A percentile compares a stretch with the other conserved stretches of the same genome.
Evolutionary conservation across 1,140 invertebrate species (phyloP).

Genomic region (Panagrolaimus sp.): DNA sequence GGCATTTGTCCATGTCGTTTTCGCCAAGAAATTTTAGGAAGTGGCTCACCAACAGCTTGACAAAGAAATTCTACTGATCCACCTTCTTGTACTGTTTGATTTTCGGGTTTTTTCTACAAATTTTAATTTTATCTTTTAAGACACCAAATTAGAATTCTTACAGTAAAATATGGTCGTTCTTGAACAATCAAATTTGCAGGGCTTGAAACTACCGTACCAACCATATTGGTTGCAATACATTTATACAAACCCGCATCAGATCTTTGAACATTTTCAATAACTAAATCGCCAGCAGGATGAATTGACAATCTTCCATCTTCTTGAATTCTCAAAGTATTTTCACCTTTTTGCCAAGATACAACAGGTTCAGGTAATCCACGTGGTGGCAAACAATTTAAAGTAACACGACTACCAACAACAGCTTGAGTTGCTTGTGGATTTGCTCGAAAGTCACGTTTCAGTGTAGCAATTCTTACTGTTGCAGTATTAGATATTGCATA

Average conservation of each 20-base stretch:
- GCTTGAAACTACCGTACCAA: conserved; percentile 5
- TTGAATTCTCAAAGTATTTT: conserved; percentile 1
- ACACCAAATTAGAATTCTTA: neutral
- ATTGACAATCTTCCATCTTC: conserved; percentile 13
- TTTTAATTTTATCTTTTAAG: neutral
- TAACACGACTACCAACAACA: conserved; percentile 5
- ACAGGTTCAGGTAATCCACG: conserved; percentile 9
- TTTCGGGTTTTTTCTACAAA: neutral
- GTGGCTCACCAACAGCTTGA: conserved; percentile 11
- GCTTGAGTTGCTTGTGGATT: neutral
- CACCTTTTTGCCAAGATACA: conserved; percentile 6
- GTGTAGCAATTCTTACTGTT: conserved; percentile 9
- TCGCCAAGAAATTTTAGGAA: conserved; percentile 4
- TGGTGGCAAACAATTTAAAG: neutral
- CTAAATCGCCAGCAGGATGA: conserved; percentile 12
- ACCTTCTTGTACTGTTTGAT: neutral
- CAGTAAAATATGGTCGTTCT: conserved; percentile 9
- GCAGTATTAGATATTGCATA: conserved; percentile 8
- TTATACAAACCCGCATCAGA: conserved; percentile 14
- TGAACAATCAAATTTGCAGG: conserved; percentile 10
- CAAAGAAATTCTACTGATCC: conserved; percentile 4
- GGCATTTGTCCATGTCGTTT: conserved; percentile 10
- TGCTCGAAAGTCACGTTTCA: conserved; percentile 11
- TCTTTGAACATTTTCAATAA: conserved; percentile 18
- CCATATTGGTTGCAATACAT: conserved; percentile 14